Conservation (phyloP, 2,113 vertebrate species). For the Chaetodon trifascialis region DNA sequence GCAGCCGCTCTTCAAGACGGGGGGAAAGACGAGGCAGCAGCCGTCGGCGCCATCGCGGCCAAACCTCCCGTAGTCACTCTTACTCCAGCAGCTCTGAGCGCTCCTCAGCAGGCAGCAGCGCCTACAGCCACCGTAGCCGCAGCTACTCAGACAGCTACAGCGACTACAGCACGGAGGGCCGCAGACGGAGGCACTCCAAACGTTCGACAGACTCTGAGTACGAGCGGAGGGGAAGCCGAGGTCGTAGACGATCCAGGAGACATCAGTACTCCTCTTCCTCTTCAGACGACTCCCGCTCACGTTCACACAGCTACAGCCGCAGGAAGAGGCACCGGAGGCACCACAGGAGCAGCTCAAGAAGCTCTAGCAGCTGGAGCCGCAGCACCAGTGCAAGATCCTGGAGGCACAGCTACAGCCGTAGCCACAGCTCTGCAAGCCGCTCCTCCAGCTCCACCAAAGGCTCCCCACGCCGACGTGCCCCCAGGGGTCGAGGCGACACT, state of each 20-base stretch:
- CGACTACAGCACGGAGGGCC: slow-evolving; percentile 89
- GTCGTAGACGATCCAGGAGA: slow-evolving; percentile 86
- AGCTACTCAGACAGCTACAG: slow-evolving; percentile 97
- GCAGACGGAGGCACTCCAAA: slow-evolving; percentile 83
- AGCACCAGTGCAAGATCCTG: slow-evolving; percentile 93
- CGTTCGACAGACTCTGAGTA: slow-evolving; percentile 95
- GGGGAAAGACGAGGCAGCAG: slow-evolving; percentile 85
- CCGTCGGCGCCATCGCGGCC: slow-evolving; percentile 82
- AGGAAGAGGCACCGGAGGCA: slow-evolving; percentile 88
- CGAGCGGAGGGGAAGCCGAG: slow-evolving; percentile 86
- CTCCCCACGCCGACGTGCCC: slow-evolving; percentile 87
- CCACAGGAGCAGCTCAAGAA: slow-evolving; percentile 88
- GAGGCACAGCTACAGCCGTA: slow-evolving; percentile 95
- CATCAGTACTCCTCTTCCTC: slow-evolving; percentile 89
- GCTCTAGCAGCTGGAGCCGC: slow-evolving; percentile 93
- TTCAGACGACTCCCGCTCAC: slow-evolving; percentile 88
- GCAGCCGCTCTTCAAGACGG: slow-evolving; percentile 88
- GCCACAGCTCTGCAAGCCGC: slow-evolving; percentile 90
- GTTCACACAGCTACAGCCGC: slow-evolving; percentile 87
- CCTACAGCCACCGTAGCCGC: slow-evolving; percentile 89
- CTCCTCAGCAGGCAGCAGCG: slow-evolving; percentile 91
- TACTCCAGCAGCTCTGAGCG: slow-evolving; percentile 94
- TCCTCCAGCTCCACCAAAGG: slow-evolving; percentile 86
- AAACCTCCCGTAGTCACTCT: slow-evolving; percentile 87
- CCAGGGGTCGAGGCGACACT: slow-evolving; percentile 80